phyloP scores from a whole-genome alignment of 2,797 vertebrate species.

The Chelon auratus region DNA sequence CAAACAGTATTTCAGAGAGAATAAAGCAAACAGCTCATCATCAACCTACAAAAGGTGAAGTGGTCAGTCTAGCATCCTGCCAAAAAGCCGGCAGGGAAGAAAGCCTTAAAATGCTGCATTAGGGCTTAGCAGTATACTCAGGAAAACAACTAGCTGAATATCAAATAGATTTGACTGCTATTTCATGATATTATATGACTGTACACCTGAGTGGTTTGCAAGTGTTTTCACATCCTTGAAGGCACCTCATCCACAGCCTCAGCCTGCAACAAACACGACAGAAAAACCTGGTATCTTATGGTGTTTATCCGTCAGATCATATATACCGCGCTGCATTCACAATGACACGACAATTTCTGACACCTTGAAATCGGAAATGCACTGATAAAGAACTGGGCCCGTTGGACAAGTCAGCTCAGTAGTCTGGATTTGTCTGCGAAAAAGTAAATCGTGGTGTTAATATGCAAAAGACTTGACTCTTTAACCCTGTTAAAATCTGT shows the following conservation, averaged over 20 bases:
- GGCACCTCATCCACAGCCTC: constrained; percentile 15
- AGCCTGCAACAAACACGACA: constrained; percentile 18
- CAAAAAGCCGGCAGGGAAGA: constrained; percentile 34
- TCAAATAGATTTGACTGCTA: constrained; percentile 15
- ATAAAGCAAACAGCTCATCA: constrained; percentile 28
- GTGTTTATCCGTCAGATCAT: constrained; percentile 3
- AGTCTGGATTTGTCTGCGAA: constrained; percentile 18
- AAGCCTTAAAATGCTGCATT: constrained; percentile 13
- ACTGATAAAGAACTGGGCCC: constrained; percentile 24
- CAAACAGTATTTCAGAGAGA: constrained; percentile 5
- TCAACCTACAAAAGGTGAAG: constrained; percentile 38
- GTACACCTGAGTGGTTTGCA: constrained; percentile 25
- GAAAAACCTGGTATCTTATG: background rate
- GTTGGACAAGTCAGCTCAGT: constrained; percentile 12
- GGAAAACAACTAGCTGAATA: constrained; percentile 29
- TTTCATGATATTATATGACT: constrained; percentile 19
- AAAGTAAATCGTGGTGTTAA: constrained; percentile 39
- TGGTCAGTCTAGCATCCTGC: constrained; percentile 31
- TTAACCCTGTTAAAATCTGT: constrained; percentile 44
- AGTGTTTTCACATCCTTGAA: constrained; percentile 36
- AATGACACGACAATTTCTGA: background rate
- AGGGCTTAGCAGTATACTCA: background rate
- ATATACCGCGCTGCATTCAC: background rate
- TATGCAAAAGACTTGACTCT: constrained; percentile 46
- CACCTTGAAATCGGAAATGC: constrained; percentile 24